Percentiles rank a stretch among this genome's conserved stretches.
Evolutionary conservation across 2,888 invertebrate genomes (phyloP).

Genomic region (Cryptus viduatorius): DNA sequence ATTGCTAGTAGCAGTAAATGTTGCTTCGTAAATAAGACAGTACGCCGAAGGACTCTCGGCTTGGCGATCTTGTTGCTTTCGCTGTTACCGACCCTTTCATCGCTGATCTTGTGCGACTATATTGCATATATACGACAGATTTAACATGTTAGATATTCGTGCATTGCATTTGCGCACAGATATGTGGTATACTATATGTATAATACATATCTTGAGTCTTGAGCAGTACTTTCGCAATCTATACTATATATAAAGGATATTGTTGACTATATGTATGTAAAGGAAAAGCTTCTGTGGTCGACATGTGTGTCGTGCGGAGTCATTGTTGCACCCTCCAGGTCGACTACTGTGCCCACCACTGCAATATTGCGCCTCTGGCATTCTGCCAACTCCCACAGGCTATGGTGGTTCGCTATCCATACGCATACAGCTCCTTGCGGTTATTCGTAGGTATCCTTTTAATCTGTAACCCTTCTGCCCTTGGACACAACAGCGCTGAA

Average conservation of each 20-base stretch:
- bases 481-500: conserved; percentile 1
- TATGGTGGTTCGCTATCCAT: conserved; percentile 15
- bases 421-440: conserved; percentile 48
- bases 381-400: conserved; percentile 49
- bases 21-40: conserved; percentile 64
- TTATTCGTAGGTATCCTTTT: conserved; percentile 53
- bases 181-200: conserved; percentile 1
- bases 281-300: conserved; percentile 40
- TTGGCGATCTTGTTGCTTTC: conserved; percentile 45
- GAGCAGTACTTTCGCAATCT: not conserved
- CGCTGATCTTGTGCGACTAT: conserved; percentile 24
- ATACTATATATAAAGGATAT: not conserved
- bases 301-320: conserved; percentile 46
- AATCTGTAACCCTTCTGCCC: conserved; percentile 50
- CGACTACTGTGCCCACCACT: conserved; percentile 48
- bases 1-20: conserved; percentile 52
- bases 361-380: conserved; percentile 63
- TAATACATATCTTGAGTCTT: not conserved
- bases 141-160: conserved; percentile 45
- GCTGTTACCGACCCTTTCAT: conserved; percentile 48
- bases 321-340: conserved; percentile 23
- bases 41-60: conserved; percentile 48
- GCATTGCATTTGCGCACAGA: conserved; percentile 44
- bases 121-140: conserved; percentile 33
- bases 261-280: not conserved